Percentiles rank a stretch among this genome's conserved stretches.
Conservation (phyloP, 2,113 vertebrate genomes). For the Hippocampus barbouri region DNA sequence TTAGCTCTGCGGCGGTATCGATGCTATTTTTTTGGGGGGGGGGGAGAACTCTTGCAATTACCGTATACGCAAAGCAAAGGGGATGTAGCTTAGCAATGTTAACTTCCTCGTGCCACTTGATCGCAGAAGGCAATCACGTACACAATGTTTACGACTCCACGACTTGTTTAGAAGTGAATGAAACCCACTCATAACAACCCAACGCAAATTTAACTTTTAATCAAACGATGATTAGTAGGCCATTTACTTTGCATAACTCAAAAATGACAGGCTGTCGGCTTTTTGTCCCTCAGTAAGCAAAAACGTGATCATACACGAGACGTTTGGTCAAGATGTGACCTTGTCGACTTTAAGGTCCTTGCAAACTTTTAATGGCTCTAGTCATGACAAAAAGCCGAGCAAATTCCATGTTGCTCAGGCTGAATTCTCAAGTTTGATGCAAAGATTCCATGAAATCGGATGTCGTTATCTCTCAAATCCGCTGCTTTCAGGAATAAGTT, state of each 20-base stretch:
- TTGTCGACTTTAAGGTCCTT: not conserved
- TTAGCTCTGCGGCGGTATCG: slow-evolving; percentile 4
- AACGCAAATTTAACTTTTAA: too few species aligned
- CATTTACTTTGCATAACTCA: too few species aligned
- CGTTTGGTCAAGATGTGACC: not conserved
- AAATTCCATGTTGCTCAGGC: not conserved
- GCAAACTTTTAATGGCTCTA: not conserved
- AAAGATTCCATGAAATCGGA: not conserved
- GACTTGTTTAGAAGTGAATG: not conserved
- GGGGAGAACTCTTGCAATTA: not conserved
- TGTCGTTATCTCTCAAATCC: not conserved
- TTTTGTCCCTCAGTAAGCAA: not conserved
- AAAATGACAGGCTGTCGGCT: too few species aligned
- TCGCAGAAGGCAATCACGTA: not conserved
- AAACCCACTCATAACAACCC: too few species aligned
- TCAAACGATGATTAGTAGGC: too few species aligned
- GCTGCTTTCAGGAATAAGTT: not conserved
- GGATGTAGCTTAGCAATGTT: not conserved
- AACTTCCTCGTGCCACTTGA: not conserved
- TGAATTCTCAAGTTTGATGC: not conserved
- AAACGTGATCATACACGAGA: not conserved
- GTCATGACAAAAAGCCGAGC: not conserved
- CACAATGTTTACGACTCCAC: not conserved
- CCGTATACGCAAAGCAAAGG: not conserved
- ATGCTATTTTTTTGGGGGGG: not conserved